Evolutionary conservation across 2,113 vertebrate genomes (phyloP).

Genomic region (Mesembrinibis cayennensis): DNA sequence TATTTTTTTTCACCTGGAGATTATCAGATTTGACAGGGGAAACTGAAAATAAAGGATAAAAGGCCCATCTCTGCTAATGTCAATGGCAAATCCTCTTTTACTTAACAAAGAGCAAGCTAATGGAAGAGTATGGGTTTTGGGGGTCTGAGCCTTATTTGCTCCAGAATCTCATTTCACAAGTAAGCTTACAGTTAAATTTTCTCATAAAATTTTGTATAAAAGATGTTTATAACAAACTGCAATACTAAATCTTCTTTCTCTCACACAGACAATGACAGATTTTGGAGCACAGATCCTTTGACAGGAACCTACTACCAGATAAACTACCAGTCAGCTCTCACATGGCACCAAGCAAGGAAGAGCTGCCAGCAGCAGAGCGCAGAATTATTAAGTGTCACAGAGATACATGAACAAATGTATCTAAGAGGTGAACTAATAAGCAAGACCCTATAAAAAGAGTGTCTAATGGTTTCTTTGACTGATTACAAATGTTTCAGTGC

Average conservation of each 20-base stretch:
- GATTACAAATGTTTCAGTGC: not conserved
- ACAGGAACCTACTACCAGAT: conserved; percentile 85
- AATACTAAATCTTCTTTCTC: not conserved
- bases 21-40: not conserved
- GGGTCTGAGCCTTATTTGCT: not conserved
- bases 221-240: not conserved
- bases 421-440: conserved; percentile 80
- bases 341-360: conserved; percentile 87
- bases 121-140: not conserved
- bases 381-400: conserved; percentile 85
- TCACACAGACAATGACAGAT: conserved; percentile 45
- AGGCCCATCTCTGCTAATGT: not conserved
- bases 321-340: conserved; percentile 82
- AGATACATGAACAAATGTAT: conserved; percentile 87
- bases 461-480: not conserved
- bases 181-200: not conserved
- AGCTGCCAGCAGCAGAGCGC: conserved; percentile 90
- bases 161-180: not conserved
- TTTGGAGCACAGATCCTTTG: conserved; percentile 85
- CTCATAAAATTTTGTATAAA: not conserved
- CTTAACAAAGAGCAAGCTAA: not conserved
- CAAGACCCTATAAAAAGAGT: not conserved
- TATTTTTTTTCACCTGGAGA: not conserved
- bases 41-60: not conserved
- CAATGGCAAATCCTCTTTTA: not conserved